Conservation (phyloP, 2,888 invertebrate species). For the Sarcophaga variegata region DNA sequence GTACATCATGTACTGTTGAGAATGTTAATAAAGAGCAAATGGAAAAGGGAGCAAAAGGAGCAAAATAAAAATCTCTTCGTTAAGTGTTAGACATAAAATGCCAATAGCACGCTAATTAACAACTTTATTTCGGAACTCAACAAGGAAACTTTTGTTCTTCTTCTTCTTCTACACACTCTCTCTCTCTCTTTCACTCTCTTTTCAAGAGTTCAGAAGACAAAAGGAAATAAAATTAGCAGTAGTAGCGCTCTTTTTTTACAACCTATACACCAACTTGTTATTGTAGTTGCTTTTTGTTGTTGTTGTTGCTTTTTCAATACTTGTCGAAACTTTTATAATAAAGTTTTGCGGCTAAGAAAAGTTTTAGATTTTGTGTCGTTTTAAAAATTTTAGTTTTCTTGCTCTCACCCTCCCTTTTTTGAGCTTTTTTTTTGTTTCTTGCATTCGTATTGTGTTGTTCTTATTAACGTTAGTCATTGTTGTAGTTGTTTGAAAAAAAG, state of each 20-base stretch:
- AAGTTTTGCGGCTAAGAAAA: conserved; percentile 60
- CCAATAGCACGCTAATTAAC: conserved; percentile 68
- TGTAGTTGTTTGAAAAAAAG: neutral
- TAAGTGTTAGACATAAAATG: conserved; percentile 66
- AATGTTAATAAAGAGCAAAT: neutral
- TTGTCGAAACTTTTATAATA: conserved; percentile 65
- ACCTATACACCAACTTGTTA: neutral
- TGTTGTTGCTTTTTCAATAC: conserved; percentile 43
- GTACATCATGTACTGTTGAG: conserved; percentile 30
- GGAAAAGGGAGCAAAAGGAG: neutral
- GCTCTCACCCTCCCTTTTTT: neutral
- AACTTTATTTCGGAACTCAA: conserved; percentile 62
- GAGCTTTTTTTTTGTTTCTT: neutral
- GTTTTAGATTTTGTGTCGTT: conserved; percentile 40
- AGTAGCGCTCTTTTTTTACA: neutral
- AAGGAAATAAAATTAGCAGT: neutral
- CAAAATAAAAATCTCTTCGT: conserved; percentile 47
- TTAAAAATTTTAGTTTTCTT: conserved; percentile 17
- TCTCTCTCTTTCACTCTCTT: neutral
- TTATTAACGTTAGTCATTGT: conserved; percentile 23
- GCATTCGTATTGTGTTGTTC: neutral
- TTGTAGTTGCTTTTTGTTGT: neutral
- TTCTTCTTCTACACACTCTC: neutral
- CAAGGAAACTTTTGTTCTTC: conserved; percentile 37
- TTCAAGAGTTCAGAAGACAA: neutral